Evolutionary conservation across 2,797 vertebrate genomes (phyloP), one percentile per base, ranked within the genome.

Genomic region (Pseudochirops cupreus): DNA sequence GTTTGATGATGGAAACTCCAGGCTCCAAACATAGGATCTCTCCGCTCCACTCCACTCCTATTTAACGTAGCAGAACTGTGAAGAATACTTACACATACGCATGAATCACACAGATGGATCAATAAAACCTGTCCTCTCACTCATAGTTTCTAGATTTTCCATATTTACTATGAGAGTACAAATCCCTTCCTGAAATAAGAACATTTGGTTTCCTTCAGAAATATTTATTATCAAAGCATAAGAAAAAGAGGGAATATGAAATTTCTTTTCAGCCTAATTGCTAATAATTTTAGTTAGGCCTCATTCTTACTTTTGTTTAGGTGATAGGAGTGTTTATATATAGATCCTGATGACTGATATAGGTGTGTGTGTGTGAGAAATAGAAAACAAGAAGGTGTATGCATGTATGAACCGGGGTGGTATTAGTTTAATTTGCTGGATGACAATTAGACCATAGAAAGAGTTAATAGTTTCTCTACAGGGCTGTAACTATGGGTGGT

Each of bases 401-500:
- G 28, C 90, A 91, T 57, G 57, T 46, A 50, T 4, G 11, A 31
- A 53, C n/a, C 90, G 33, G 16, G 1, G 11, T 74, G 46, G 90
- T 28, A 29, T 52, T n/a, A 90, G 82, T 87, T 87, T 46, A 91
- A 46, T 92, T 59, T 74, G 56, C 57, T 74, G 26, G n/a, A 95
- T 96, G 93, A 95, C 95, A 96, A 82, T 91, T 91, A 94, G 33
- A 87, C 93, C 92, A 93, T 96, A 91, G 29, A 93, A 90, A 94
- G 97, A 39, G 93, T 94, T 91, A 93, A 95, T 92, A 90, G 96
- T 94, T 96, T 94, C 46, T 93, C 94, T 94, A 82, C 90, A 82
- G 50, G 92, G 82, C 91, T 90, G 59, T 96, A 96, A 59, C 93
- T 97, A 96, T 97, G 96, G 96, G 96, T 97, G 97, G 97, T 95